These are phyloP conservation scores for Paratrypauchen microcephalus DNA, from an alignment of 2,797 vertebrate genomes.

Conservation along the genomic window DNA sequence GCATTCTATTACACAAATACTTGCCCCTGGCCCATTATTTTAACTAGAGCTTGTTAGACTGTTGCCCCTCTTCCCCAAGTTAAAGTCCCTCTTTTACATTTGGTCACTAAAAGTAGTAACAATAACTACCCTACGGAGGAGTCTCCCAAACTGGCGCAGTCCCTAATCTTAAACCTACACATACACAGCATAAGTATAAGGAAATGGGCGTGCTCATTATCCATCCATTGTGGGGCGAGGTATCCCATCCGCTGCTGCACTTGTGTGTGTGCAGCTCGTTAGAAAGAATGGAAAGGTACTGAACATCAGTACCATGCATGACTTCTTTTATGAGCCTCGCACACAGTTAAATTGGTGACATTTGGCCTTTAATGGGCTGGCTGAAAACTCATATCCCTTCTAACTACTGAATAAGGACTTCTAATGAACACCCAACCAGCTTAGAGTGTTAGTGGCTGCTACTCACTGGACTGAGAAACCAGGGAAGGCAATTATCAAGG, in stretches of 20 bases:
- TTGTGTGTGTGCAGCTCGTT: conserved; percentile 58
- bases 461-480: conserved; percentile 72
- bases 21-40: background rate
- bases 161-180: conserved; percentile 29
- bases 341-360: conserved; percentile 73
- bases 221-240: conserved; percentile 44
- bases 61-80: background rate
- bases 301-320: conserved; percentile 74
- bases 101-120: conserved; percentile 7
- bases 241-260: conserved; percentile 38
- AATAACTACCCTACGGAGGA: background rate
- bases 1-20: background rate
- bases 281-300: conserved; percentile 68
- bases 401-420: conserved; percentile 77
- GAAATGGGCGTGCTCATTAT: conserved; percentile 49
- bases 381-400: conserved; percentile 72
- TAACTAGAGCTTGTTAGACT: background rate
- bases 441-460: conserved; percentile 66
- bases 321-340: conserved; percentile 73
- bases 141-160: conserved; percentile 29
- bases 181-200: conserved; percentile 35
- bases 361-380: conserved; percentile 77
- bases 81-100: background rate
- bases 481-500: conserved; percentile 73
- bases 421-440: conserved; percentile 74